These are phyloP conservation scores for Tetramorium simillimum DNA, from an alignment of 1,140 invertebrate species.

Conservation along the genomic window DNA sequence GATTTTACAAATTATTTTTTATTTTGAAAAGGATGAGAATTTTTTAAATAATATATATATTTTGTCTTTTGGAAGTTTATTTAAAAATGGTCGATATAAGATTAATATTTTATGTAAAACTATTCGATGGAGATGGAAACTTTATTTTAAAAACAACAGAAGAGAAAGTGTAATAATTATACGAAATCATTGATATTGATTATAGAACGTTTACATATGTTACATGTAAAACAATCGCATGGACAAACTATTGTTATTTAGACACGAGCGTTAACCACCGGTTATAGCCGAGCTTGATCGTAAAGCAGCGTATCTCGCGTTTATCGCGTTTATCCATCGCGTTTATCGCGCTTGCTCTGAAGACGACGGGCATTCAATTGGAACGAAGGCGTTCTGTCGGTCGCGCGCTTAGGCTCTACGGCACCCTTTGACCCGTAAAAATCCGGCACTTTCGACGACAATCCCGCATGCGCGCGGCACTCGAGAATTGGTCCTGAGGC, in stretches of 20 bases:
- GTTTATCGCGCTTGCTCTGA: slow-evolving; percentile 41
- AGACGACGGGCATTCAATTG: slow-evolving; percentile 50
- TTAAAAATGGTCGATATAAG: background rate
- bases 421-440: slow-evolving; percentile 68
- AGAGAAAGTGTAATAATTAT: background rate
- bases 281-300: background rate
- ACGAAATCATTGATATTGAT: background rate
- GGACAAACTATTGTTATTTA: slow-evolving; percentile 9
- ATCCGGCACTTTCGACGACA: slow-evolving; percentile 60
- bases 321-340: slow-evolving; percentile 25
- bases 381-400: slow-evolving; percentile 39
- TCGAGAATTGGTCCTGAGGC: slow-evolving; percentile 60
- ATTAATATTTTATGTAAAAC: background rate
- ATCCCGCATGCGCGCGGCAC: slow-evolving; percentile 71
- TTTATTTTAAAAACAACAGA: background rate
- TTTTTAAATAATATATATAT: background rate
- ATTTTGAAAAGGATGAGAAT: background rate
- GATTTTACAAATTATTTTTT: background rate
- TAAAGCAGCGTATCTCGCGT: slow-evolving; percentile 44
- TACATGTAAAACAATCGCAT: background rate
- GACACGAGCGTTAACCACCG: background rate
- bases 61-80: background rate
- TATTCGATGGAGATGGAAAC: background rate
- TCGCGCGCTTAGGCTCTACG: slow-evolving; percentile 46
- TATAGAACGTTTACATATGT: background rate